Evolutionary conservation across 2,797 vertebrate genomes (phyloP).

Genomic region (Gambusia yucatana): DNA sequence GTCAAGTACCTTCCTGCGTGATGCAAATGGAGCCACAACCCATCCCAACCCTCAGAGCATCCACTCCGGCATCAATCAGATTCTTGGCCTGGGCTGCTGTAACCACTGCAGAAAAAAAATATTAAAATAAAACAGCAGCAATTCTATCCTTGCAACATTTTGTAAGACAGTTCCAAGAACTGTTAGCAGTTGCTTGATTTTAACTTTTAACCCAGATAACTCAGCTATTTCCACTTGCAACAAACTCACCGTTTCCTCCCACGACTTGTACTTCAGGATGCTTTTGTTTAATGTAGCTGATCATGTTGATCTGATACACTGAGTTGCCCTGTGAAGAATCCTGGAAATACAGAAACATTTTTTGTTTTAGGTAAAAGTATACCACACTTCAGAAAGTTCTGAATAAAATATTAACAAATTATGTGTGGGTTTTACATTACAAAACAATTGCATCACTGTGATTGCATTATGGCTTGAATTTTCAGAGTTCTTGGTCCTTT

Average conservation of each 20-base stretch:
- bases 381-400: not conserved
- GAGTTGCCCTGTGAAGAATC: conserved; percentile 95
- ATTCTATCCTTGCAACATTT: not conserved
- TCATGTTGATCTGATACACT: conserved; percentile 92
- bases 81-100: conserved; percentile 94
- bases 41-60: conserved; percentile 92
- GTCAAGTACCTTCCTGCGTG: conserved; percentile 89
- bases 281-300: conserved; percentile 91
- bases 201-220: not conserved
- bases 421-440: not conserved
- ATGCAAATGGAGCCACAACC: conserved; percentile 95
- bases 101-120: conserved; percentile 80
- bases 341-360: conserved; percentile 58
- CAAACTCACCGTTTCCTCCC: conserved; percentile 90
- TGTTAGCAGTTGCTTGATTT: not conserved
- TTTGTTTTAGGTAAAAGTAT: not conserved
- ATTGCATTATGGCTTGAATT: not conserved
- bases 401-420: not conserved
- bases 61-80: conserved; percentile 90
- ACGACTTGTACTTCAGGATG: conserved; percentile 88
- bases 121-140: not conserved
- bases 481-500: not conserved
- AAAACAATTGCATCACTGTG: not conserved
- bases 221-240: not conserved
- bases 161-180: not conserved